Conservation (phyloP, 2,797 vertebrate genomes). For the Sebastes itinus region DNA sequence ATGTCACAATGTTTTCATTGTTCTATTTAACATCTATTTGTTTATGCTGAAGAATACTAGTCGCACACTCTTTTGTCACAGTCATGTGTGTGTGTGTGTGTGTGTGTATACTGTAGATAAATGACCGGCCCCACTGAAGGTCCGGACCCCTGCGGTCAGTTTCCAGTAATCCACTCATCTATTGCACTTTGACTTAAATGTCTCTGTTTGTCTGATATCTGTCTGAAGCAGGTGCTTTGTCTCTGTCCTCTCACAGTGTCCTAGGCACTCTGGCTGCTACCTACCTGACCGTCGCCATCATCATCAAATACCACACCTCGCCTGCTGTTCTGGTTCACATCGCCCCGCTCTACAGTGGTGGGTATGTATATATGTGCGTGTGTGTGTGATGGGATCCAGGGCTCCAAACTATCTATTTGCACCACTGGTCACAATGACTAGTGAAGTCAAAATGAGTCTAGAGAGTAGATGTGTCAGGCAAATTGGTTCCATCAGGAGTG, state of each 20-base stretch:
- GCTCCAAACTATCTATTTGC: background rate
- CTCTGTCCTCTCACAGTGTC: slow-evolving; percentile 77
- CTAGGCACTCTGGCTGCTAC: slow-evolving; percentile 91
- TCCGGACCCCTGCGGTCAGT: background rate
- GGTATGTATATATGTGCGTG: slow-evolving; percentile 69
- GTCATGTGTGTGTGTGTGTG: background rate
- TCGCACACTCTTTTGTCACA: background rate
- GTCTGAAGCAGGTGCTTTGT: background rate
- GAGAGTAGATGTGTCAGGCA: background rate
- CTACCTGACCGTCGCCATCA: slow-evolving; percentile 89
- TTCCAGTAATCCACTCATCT: background rate
- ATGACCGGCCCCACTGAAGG: background rate
- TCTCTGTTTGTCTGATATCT: background rate
- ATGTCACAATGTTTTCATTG: background rate
- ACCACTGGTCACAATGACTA: background rate
- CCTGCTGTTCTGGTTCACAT: slow-evolving; percentile 54
- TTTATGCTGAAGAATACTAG: background rate
- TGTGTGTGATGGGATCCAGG: background rate
- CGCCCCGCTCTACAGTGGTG: slow-evolving; percentile 59
- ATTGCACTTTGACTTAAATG: background rate
- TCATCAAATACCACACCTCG: slow-evolving; percentile 86
- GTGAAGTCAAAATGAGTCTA: background rate
- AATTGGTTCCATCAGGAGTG: background rate
- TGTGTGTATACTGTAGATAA: background rate
- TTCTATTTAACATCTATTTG: background rate